Base-by-base conservation (phyloP, 2,797 vertebrate species). In the Sebastes hubbsi region DNA sequence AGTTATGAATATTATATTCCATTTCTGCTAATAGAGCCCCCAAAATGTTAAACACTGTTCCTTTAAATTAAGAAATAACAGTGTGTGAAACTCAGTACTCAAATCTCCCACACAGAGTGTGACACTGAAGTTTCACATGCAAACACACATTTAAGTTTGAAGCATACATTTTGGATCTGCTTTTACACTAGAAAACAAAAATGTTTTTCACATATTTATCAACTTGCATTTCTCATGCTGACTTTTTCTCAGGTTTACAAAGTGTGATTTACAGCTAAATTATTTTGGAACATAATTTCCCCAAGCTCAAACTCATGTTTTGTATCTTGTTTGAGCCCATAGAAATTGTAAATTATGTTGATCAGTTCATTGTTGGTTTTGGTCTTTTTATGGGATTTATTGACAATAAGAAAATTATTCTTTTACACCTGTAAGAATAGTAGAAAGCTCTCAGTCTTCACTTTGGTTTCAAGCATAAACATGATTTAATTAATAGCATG, bases 391-490 rank as follows among this genome's bases (percentile, higher is more conserved):
- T 68, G 6, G 6, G 25, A 62, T 68, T n/a, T 62, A 55, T 58
- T 22, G 42, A 65, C 8, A 25, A 24, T 36, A 27, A 18, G 4
- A 29, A 14, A 13, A 72, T 29, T 4, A 16, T 49, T 16, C 2
- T n/a, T 24, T 18, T 52, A 29, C 12, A 32, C 10, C 16, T 8
- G 6, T 49, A 36, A 62, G 25, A 64, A 8, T 2, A 72, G 38
- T 6, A 34, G 3, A 77, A 32, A 18, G 6, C 5, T 55, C 12
- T 20, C 3, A 52, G 49, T 32, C 18, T 62, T 24, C 38, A 22
- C 24, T 66, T 81, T 61, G 24, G 30, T 75, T 76, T 80, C 8
- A 75, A 72, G 18, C 65, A 34, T 58, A 42, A 78, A 42, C 22
- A 30, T 62, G 14, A 67, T 30, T 52, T 63, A 14, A 46, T 52